These are phyloP conservation scores for Huso huso DNA, from an alignment of 2,797 vertebrate species.

Conservation along the genomic window DNA sequence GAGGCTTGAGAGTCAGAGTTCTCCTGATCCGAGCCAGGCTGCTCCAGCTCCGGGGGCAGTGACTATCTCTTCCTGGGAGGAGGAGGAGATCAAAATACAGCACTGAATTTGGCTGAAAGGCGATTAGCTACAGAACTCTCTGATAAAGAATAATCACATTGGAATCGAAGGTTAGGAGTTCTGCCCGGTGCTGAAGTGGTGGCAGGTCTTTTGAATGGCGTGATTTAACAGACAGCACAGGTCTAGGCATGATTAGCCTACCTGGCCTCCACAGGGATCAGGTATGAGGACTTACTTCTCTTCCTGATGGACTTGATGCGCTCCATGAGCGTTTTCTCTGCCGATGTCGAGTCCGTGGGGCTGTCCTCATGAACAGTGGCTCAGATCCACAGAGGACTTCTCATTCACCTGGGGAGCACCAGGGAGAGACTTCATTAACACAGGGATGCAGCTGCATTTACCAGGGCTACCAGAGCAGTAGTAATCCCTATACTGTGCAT, in stretches of 20 bases:
- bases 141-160: no score
- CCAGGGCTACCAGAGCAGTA: no score
- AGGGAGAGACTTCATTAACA: conserved; percentile 1
- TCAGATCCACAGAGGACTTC: conserved; percentile 19
- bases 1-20: conserved; percentile 75
- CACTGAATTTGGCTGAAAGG: background rate
- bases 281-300: conserved; percentile 70
- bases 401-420: conserved; percentile 44
- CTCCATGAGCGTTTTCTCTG: conserved; percentile 66
- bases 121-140: no score
- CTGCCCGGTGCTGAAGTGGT: no score
- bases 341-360: conserved; percentile 34
- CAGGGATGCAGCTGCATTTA: no score
- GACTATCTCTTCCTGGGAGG: conserved; percentile 75
- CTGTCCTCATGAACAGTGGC: conserved; percentile 9
- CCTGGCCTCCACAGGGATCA: no score
- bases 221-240: no score
- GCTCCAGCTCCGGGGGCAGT: conserved; percentile 81
- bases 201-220: no score
- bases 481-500: no score
- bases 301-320: conserved; percentile 81
- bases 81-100: background rate
- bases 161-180: no score
- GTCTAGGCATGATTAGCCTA: no score
- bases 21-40: conserved; percentile 80